Conservation (phyloP, 2,797 vertebrate genomes). For the Lycodopsis pacificus region DNA sequence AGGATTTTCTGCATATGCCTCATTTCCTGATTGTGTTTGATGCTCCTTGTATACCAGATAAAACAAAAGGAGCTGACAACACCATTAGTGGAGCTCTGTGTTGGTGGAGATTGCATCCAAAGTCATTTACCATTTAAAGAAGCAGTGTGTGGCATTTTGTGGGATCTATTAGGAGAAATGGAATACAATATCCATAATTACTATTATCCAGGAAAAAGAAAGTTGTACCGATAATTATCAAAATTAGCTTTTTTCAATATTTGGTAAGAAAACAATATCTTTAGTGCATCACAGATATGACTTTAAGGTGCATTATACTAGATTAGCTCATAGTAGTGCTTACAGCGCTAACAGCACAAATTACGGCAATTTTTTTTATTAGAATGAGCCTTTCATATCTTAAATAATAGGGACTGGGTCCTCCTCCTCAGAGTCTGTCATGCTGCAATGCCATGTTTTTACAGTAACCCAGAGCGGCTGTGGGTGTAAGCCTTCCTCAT, state of each 20-base stretch:
- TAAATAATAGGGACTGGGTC: not conserved
- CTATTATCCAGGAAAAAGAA: not conserved
- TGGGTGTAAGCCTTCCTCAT: not conserved
- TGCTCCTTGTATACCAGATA: constrained; percentile 10
- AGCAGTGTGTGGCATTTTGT: not conserved
- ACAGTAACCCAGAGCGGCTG: not conserved
- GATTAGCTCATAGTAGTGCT: too few species aligned
- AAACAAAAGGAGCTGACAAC: constrained; percentile 38
- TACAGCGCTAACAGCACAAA: too few species aligned
- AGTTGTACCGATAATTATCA: not conserved
- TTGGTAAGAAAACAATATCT: not conserved
- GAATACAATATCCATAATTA: too few species aligned
- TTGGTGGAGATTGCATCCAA: constrained; percentile 36
- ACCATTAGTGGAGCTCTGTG: not conserved
- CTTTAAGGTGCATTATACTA: not conserved
- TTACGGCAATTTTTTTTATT: too few species aligned
- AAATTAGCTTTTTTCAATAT: not conserved
- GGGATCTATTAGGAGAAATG: not conserved
- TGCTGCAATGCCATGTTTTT: not conserved
- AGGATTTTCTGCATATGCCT: constrained; percentile 29
- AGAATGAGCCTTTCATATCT: not conserved
- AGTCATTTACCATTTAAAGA: constrained; percentile 24
- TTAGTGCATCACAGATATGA: not conserved
- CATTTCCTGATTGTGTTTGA: constrained; percentile 42
- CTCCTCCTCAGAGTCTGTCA: not conserved